phyloP scores from a whole-genome alignment of 1,140 invertebrate species.

The Akabosia matsudoensis region DNA sequence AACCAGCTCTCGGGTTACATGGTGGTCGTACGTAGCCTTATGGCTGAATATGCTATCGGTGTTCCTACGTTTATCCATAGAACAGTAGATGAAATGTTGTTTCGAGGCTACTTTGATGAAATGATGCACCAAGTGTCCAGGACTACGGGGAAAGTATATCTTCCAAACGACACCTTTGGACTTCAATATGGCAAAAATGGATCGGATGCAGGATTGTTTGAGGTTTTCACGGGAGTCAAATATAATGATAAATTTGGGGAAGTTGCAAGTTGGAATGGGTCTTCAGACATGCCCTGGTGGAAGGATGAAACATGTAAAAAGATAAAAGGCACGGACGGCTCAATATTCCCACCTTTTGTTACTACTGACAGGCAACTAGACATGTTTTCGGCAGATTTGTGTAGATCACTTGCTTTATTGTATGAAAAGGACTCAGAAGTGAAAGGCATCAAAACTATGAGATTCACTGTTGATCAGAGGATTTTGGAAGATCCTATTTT shows the following conservation, averaged over 20 bases:
- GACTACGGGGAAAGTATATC: constrained; percentile 10
- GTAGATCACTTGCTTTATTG: constrained; percentile 61
- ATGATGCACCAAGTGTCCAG: constrained; percentile 23
- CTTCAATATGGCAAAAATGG: constrained; percentile 37
- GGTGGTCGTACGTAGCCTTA: background rate
- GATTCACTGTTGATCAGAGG: constrained; percentile 58
- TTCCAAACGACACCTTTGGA: constrained; percentile 37
- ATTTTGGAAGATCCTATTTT: constrained; percentile 65
- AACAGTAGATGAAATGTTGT: constrained; percentile 31
- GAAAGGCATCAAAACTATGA: constrained; percentile 64
- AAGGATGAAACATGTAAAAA: constrained; percentile 1
- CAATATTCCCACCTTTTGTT: constrained; percentile 19
- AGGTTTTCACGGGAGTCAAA: constrained; percentile 28
- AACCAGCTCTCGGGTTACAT: background rate
- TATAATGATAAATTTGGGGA: constrained; percentile 28
- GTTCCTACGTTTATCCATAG: constrained; percentile 16
- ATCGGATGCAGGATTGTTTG: constrained; percentile 31
- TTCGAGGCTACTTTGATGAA: constrained; percentile 28
- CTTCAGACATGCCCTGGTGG: constrained; percentile 34
- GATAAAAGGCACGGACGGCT: constrained; percentile 9
- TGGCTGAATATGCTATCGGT: constrained; percentile 22
- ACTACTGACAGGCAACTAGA: background rate
- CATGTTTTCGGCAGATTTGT: constrained; percentile 45
- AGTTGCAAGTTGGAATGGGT: constrained; percentile 32
- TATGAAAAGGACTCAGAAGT: constrained; percentile 61